These are phyloP conservation scores for Pterocles burchelli DNA, from an alignment of 2,113 vertebrate species.

Conservation along the genomic window DNA sequence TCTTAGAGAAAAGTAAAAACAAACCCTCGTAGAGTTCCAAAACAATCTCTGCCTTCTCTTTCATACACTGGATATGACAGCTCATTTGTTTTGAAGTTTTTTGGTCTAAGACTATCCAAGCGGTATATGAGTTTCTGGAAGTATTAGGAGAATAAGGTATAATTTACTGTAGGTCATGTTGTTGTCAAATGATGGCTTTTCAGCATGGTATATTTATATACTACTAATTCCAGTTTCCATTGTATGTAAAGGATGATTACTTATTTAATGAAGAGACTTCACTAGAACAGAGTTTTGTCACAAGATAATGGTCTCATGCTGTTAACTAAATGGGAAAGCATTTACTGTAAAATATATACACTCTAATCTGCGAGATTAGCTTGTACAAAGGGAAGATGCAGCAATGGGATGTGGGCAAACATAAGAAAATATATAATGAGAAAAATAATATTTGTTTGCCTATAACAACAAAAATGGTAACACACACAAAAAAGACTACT, in stretches of 20 bases:
- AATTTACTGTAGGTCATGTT: slow-evolving; percentile 7
- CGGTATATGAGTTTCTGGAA: not conserved
- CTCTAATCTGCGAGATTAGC: slow-evolving; percentile 28
- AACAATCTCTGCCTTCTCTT: not conserved
- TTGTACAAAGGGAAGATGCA: slow-evolving; percentile 3
- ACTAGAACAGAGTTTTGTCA: slow-evolving; percentile 40
- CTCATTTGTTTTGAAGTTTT: not conserved
- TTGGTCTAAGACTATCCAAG: not conserved
- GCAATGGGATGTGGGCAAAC: not conserved
- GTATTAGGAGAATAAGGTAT: not conserved
- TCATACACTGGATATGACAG: not conserved
- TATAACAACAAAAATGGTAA: not conserved
- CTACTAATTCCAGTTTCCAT: slow-evolving; percentile 44
- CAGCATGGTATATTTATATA: slow-evolving; percentile 31
- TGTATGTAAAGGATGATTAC: slow-evolving; percentile 66
- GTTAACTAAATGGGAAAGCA: slow-evolving; percentile 66
- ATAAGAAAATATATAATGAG: not conserved
- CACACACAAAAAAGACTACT: not conserved
- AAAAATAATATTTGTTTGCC: not conserved
- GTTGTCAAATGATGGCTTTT: slow-evolving; percentile 3
- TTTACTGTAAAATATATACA: slow-evolving; percentile 61
- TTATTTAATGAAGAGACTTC: slow-evolving; percentile 61
- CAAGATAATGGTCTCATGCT: slow-evolving; percentile 66
- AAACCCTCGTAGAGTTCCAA: not conserved
- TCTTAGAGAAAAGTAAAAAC: not conserved